A percentile compares a stretch with the other conserved stretches of the same genome.
Conservation (phyloP, 2,888 invertebrate species). For the Anoplius nigerrimus region DNA sequence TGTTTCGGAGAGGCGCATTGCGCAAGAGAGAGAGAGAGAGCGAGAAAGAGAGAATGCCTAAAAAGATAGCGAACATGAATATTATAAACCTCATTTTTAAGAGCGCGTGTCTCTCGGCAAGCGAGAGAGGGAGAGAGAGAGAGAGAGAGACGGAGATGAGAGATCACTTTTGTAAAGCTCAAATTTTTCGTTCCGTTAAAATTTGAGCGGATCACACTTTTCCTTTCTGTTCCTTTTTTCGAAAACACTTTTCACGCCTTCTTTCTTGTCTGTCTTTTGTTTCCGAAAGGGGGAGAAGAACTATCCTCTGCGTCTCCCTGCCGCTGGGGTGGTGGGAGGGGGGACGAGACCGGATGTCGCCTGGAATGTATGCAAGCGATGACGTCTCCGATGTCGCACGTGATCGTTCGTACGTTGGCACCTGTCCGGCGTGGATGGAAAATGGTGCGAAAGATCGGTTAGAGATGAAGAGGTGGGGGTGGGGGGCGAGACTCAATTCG, state of each 20-base stretch:
- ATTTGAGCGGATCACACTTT: conserved; percentile 35
- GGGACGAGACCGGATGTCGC: not conserved
- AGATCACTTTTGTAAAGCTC: conserved; percentile 41
- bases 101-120: too few species aligned
- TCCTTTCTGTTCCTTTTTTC: conserved; percentile 4
- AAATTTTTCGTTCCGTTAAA: conserved; percentile 33
- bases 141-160: conserved; percentile 22
- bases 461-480: too few species aligned
- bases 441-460: too few species aligned
- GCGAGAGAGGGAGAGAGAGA: too few species aligned
- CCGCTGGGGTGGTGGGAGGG: not conserved
- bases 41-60: conserved; percentile 25
- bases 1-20: conserved; percentile 5
- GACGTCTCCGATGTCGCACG: too few species aligned
- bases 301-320: conserved; percentile 2
- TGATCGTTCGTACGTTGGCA: too few species aligned
- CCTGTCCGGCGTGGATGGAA: too few species aligned
- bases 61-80: conserved; percentile 18
- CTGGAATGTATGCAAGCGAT: not conserved
- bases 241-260: not conserved
- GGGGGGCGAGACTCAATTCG: too few species aligned
- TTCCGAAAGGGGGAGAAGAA: conserved; percentile 2
- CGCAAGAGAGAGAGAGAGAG: conserved; percentile 21
- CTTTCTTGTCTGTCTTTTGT: not conserved
- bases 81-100: conserved; percentile 10